Conservation (phyloP, 2,797 vertebrate species). For the Choloepus didactylus region DNA sequence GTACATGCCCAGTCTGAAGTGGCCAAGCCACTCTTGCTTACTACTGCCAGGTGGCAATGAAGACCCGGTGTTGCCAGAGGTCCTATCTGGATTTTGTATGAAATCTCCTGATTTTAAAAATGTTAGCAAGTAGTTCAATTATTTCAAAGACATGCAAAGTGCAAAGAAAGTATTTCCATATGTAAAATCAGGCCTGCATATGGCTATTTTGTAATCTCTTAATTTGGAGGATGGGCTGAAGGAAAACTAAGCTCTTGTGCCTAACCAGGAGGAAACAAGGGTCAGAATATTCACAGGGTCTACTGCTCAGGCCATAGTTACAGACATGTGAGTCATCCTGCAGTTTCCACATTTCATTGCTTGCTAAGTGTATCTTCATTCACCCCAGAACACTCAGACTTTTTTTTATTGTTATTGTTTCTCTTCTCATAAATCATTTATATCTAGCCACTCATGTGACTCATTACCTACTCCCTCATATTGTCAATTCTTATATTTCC, state of each 20-base stretch:
- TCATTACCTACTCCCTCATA: neutral
- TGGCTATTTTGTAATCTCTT: neutral
- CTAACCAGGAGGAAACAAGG: neutral
- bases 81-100: neutral
- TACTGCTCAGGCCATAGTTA: neutral
- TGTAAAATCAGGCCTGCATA: neutral
- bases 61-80: neutral
- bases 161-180: neutral
- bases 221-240: neutral
- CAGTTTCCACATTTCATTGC: too few relatives aligned
- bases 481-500: neutral
- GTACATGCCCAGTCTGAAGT: neutral
- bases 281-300: neutral
- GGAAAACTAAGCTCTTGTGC: neutral
- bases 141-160: neutral
- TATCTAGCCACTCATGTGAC: neutral
- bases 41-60: neutral
- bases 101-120: neutral
- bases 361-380: neutral
- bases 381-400: neutral
- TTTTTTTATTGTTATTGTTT: neutral
- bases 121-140: neutral
- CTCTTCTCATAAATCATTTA: neutral
- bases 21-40: neutral
- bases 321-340: neutral